Base-by-base conservation (phyloP, 2,888 invertebrate genomes). In the Holacanthella duospinosa region DNA sequence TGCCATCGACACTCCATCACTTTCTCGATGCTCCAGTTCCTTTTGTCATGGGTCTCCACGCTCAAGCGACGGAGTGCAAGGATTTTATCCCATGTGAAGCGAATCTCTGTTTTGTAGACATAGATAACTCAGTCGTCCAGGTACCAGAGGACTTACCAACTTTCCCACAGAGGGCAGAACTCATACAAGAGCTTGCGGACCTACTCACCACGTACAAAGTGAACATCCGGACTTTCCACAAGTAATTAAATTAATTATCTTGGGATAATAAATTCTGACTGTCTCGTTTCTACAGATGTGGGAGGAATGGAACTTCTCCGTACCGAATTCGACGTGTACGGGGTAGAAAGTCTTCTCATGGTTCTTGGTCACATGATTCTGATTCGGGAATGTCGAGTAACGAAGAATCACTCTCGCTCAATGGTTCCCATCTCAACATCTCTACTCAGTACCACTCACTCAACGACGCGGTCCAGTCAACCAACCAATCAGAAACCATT, bases 11-110 rank as follows among this genome's bases (percentile, higher is more conserved):
- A 24, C 80, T 95, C 66, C 88, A 92, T 77, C 94, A 96, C 77
- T 99, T 99, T 79, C 83, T 99, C 56, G 99, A 99, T 79, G 99
- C 99, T 3, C 99, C 99, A 0, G 96, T 99, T 61, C 99, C 99
- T 43, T 99, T 94, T 79, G 88, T 99, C 66, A 99, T 99, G 97
- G 99, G 97, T 75, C 77, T 86, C 43, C 84, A 84, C 68, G 73
- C 70, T 9, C 68, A 64, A 44, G 66, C 66, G 29, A 66, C 67
- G 21, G 70, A 70, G 29, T 67, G 68, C 26, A 68, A 67, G 59
- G 70, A 71, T 44, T 66, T 66, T 58, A 66, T 71, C 53, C 69
- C 70, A 25, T 74, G 75, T 1, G 86, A 93, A 81, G 93, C 93
- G 12, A 90, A 90, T 66, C 81, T 95, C 60, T 99, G 97, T 79